Evolutionary conservation across 2,888 invertebrate genomes (phyloP).

Genomic region (Phorcus lineatus): DNA sequence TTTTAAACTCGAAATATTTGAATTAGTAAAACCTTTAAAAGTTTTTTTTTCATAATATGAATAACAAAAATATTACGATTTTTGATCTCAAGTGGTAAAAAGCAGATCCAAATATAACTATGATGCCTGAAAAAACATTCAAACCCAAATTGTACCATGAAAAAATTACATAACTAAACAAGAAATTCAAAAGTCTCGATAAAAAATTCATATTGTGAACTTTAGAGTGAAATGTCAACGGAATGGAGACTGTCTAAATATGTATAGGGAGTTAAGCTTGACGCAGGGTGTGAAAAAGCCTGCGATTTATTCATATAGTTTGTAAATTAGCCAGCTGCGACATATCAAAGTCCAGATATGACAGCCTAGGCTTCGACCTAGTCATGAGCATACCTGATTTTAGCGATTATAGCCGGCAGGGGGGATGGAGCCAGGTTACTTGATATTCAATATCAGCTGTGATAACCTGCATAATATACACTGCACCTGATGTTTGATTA

Average conservation of each 20-base stretch:
- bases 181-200: no score
- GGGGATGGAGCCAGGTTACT: background rate
- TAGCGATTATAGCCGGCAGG: background rate
- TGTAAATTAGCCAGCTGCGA: conserved; percentile 9
- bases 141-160: no score
- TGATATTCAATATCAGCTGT: background rate
- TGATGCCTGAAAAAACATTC: no score
- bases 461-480: background rate
- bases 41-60: no score
- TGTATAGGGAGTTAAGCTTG: background rate
- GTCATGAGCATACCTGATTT: conserved; percentile 10
- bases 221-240: background rate
- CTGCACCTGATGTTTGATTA: background rate
- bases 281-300: background rate
- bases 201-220: no score
- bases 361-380: background rate
- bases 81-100: no score
- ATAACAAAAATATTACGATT: no score
- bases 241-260: background rate
- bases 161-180: no score
- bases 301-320: background rate
- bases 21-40: no score
- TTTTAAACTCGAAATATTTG: no score
- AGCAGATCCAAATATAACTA: no score
- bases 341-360: conserved; percentile 16